Conservation (phyloP, 2,888 invertebrate species). For the Caenorhabditis sp. region DNA sequence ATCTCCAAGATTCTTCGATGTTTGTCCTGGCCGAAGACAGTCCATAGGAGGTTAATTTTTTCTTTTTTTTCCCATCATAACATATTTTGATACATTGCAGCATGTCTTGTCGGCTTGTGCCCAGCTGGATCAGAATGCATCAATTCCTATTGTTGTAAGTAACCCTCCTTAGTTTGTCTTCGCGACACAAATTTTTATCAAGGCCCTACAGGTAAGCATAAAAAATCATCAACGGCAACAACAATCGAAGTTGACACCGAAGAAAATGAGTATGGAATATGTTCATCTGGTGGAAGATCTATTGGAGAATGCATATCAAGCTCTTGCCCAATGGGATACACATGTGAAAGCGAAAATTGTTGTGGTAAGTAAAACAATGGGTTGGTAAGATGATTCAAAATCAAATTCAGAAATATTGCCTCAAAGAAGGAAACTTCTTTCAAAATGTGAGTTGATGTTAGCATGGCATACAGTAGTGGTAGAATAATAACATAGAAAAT, state of each 20-base stretch:
- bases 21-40: constrained; percentile 50
- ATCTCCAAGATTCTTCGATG: constrained; percentile 48
- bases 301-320: constrained; percentile 57
- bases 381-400: neutral
- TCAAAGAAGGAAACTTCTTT: constrained; percentile 18
- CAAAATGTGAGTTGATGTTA: constrained; percentile 22
- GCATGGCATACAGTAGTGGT: too few relatives aligned
- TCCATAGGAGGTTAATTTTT: constrained; percentile 50
- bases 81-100: constrained; percentile 29
- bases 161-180: neutral
- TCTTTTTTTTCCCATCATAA: neutral
- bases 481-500: too few relatives aligned
- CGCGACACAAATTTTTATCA: neutral
- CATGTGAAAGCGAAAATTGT: constrained; percentile 54
- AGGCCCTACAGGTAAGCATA: constrained; percentile 23
- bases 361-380: constrained; percentile 48
- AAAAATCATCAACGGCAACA: constrained; percentile 15
- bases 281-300: constrained; percentile 39
- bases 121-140: constrained; percentile 60
- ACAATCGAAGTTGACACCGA: constrained; percentile 24
- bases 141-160: constrained; percentile 56
- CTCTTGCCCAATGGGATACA: constrained; percentile 55
- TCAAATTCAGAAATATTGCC: neutral
- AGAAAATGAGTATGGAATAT: constrained; percentile 24
- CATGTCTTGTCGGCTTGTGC: constrained; percentile 58